Conservation (phyloP, 2,888 invertebrate species). For the Melanophora roralis region DNA sequence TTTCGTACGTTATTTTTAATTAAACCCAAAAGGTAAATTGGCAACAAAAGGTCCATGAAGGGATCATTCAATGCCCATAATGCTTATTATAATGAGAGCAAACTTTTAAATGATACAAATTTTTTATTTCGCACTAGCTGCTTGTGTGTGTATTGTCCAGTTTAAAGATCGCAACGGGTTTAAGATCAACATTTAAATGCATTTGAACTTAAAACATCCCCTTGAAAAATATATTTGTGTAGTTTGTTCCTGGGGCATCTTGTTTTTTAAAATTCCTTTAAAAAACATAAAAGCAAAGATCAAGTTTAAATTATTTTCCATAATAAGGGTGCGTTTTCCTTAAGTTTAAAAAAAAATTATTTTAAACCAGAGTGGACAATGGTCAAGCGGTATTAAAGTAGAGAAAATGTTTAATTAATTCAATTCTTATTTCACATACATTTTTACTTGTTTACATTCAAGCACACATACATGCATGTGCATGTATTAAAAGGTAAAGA, state of each 20-base stretch:
- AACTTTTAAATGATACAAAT: slow-evolving; percentile 46
- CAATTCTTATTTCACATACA: slow-evolving; percentile 56
- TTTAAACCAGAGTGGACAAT: slow-evolving; percentile 61
- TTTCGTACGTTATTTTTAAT: slow-evolving; percentile 34
- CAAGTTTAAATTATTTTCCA: slow-evolving; percentile 38
- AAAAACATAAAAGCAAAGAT: slow-evolving; percentile 34
- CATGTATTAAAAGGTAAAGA: background rate
- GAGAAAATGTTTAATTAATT: slow-evolving; percentile 64
- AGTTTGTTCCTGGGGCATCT: slow-evolving; percentile 4
- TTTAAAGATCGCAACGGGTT: slow-evolving; percentile 46
- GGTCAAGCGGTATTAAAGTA: slow-evolving; percentile 65
- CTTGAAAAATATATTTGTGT: no score
- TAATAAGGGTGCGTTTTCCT: slow-evolving; percentile 28
- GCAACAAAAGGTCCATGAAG: slow-evolving; percentile 48
- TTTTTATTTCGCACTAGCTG: background rate
- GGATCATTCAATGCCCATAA: slow-evolving; percentile 52
- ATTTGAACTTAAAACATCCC: slow-evolving; percentile 57
- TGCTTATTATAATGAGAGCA: slow-evolving; percentile 66
- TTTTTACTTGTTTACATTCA: no score
- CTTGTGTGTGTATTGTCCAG: slow-evolving; percentile 8
- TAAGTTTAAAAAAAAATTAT: slow-evolving; percentile 16
- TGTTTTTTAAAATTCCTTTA: background rate
- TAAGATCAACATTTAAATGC: slow-evolving; percentile 51
- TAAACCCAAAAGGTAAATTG: slow-evolving; percentile 43
- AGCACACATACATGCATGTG: no score